Evolutionary conservation across 2,113 vertebrate genomes (phyloP).

Genomic region (Reinhardtius hippoglossoides): DNA sequence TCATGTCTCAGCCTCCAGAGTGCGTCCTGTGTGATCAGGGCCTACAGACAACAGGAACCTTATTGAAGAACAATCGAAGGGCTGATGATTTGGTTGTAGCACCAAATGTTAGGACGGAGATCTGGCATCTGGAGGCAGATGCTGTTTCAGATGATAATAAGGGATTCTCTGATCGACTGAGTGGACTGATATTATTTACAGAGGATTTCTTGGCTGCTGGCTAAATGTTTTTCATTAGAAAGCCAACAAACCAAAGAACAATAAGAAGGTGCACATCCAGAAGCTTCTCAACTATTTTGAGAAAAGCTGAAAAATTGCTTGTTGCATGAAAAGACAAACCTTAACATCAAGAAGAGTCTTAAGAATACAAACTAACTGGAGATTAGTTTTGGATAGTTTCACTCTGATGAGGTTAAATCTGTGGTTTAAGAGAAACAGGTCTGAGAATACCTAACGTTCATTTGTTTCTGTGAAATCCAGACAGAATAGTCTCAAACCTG

Average conservation of each 20-base stretch:
- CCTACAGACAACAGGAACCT: neutral
- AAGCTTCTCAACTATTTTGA: no score
- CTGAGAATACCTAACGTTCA: no score
- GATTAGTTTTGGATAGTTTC: neutral
- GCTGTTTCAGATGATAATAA: neutral
- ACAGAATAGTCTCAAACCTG: no score
- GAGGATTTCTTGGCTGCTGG: neutral
- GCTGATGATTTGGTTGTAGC: conserved; percentile 17
- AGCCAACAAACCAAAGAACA: neutral
- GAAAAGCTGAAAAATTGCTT: no score
- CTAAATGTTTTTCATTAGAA: neutral
- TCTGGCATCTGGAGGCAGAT: neutral
- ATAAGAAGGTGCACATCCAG: neutral
- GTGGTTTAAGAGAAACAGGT: no score
- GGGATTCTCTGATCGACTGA: neutral
- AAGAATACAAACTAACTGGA: neutral
- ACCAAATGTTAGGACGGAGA: conserved; percentile 47
- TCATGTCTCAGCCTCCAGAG: no score
- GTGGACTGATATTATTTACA: neutral
- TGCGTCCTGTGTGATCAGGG: conserved; percentile 28
- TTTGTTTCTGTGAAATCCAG: no score
- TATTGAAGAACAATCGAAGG: neutral
- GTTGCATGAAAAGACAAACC: no score
- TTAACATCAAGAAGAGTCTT: no score
- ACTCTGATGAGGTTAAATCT: neutral